Evolutionary conservation across 2,113 vertebrate species (phyloP).

Genomic region (Grus americana): DNA sequence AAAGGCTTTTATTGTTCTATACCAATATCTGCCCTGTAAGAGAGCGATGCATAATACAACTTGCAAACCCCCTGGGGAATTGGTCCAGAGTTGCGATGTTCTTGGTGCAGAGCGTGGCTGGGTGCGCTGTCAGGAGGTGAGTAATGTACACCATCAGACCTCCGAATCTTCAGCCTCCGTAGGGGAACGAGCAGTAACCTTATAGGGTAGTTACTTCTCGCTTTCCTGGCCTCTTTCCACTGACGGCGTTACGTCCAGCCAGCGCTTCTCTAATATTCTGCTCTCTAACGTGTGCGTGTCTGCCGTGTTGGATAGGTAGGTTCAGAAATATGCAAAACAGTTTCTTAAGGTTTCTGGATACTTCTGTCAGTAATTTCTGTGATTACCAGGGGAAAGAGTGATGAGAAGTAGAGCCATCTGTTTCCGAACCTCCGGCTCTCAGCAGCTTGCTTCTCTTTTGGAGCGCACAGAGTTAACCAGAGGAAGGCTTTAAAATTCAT

Average conservation of each 20-base stretch:
- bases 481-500: not conserved
- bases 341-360: not conserved
- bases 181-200: not conserved
- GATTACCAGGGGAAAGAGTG: not conserved
- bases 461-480: not conserved
- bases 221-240: not conserved
- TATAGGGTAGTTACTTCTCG: not conserved
- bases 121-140: not conserved
- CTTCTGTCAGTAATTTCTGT: not conserved
- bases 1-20: not conserved
- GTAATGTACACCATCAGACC: not conserved
- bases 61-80: rapidly evolving
- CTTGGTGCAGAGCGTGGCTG: not conserved
- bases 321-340: not conserved
- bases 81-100: not conserved
- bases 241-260: not conserved
- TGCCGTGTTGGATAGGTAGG: not conserved
- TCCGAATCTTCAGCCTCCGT: not conserved
- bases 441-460: not conserved
- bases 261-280: not conserved
- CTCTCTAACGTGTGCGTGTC: rapidly evolving
- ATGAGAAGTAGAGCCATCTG: not conserved
- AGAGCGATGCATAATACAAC: rapidly evolving
- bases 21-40: rapidly evolving
- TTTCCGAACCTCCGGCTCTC: not conserved